phyloP scores from a whole-genome alignment of 2,113 vertebrate genomes.

The Gallinago media region DNA sequence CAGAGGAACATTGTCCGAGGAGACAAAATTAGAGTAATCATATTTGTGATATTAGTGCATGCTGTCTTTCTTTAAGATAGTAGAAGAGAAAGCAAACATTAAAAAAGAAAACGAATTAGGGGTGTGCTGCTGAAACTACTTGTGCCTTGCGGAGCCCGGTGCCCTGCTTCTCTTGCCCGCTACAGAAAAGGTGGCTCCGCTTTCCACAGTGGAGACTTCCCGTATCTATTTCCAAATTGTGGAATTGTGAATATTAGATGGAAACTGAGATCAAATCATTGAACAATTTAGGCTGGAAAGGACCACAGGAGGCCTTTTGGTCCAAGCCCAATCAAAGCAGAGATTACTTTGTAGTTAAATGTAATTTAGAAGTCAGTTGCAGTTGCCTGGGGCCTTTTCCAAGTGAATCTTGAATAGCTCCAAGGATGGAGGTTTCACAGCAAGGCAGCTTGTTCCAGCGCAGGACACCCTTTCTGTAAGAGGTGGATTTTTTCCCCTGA shows the following conservation, averaged over 20 bases:
- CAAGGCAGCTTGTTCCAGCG: neutral
- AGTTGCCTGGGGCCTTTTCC: neutral
- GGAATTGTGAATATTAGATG: neutral
- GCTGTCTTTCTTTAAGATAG: neutral
- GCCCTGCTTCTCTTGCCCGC: neutral
- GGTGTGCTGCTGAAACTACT: neutral
- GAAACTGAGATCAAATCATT: neutral
- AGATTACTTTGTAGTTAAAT: neutral
- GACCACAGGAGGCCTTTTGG: neutral
- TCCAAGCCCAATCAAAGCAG: neutral
- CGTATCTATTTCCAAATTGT: neutral
- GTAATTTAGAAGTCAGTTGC: neutral
- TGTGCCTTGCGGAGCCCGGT: neutral
- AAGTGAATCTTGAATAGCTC: neutral
- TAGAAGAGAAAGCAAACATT: neutral
- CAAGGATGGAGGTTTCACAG: neutral
- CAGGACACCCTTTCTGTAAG: neutral
- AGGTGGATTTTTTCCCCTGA: accelerated
- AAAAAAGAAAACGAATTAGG: neutral
- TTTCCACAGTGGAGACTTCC: neutral
- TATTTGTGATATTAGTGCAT: neutral
- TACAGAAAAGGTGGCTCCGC: neutral
- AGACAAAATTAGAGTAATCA: neutral
- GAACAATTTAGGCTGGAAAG: neutral
- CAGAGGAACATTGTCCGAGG: neutral